Conservation (phyloP, 1,140 invertebrate genomes). For the Coboldia fuscipes region DNA sequence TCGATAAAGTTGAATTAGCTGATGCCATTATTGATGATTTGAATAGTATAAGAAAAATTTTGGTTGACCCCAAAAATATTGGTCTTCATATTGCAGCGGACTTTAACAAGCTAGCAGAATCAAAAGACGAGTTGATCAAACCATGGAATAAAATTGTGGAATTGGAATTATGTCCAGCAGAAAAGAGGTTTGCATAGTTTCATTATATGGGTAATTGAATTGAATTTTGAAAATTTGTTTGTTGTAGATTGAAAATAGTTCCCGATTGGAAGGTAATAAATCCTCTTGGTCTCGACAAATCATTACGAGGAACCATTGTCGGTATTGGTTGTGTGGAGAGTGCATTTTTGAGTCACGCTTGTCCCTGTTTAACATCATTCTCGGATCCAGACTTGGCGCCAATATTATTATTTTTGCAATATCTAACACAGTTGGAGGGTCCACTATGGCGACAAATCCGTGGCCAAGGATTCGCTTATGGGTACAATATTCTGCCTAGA, state of each 20-base stretch:
- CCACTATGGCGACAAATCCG: slow-evolving; percentile 72
- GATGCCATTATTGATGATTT: slow-evolving; percentile 34
- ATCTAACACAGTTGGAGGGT: slow-evolving; percentile 72
- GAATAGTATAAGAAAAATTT: slow-evolving; percentile 29
- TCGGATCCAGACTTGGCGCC: slow-evolving; percentile 43
- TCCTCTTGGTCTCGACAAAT: slow-evolving; percentile 8
- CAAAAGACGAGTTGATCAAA: slow-evolving; percentile 23
- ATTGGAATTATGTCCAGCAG: slow-evolving; percentile 5
- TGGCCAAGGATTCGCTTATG: slow-evolving; percentile 67
- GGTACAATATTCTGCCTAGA: slow-evolving; percentile 36
- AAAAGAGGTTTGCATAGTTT: slow-evolving; percentile 14
- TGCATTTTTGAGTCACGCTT: slow-evolving; percentile 44
- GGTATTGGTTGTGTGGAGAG: slow-evolving; percentile 72
- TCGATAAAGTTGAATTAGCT: slow-evolving; percentile 29
- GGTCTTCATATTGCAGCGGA: slow-evolving; percentile 51
- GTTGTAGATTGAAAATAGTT: slow-evolving; percentile 24
- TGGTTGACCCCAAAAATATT: slow-evolving; percentile 35
- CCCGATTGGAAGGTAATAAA: slow-evolving; percentile 26
- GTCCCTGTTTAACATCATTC: slow-evolving; percentile 37
- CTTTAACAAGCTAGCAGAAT: slow-evolving; percentile 30
- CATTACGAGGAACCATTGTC: slow-evolving; percentile 14
- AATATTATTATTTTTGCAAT: slow-evolving; percentile 59
- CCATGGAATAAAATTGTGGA: slow-evolving; percentile 30
- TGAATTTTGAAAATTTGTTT: slow-evolving; percentile 2
- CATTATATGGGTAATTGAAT: slow-evolving; percentile 2